phyloP scores from a whole-genome alignment of 1,140 invertebrate genomes.

The Rhopalosiphum maidis region DNA sequence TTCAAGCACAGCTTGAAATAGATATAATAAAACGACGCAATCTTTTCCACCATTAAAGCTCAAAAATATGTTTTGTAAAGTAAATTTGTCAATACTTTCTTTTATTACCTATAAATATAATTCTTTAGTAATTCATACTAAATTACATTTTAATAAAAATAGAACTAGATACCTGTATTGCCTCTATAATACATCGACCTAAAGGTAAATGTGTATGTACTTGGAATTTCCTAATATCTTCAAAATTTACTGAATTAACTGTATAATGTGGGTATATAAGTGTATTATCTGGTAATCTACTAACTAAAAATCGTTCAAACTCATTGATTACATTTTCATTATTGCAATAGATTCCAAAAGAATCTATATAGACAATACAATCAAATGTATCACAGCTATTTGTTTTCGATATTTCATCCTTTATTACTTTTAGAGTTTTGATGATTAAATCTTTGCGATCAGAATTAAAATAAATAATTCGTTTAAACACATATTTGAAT shows the following conservation, averaged over 20 bases:
- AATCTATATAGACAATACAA: slow-evolving; percentile 22
- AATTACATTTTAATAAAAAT: neutral
- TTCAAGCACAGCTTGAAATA: slow-evolving; percentile 72
- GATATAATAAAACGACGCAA: slow-evolving; percentile 88
- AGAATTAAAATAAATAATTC: slow-evolving; percentile 28
- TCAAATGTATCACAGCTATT: slow-evolving; percentile 10
- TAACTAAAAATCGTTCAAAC: slow-evolving; percentile 22
- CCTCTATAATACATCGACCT: slow-evolving; percentile 1
- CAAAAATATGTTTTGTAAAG: slow-evolving; percentile 78
- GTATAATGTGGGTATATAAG: slow-evolving; percentile 34
- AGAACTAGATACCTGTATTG: neutral
- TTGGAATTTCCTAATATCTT: slow-evolving; percentile 45
- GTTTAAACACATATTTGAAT: slow-evolving; percentile 47
- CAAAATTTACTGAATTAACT: slow-evolving; percentile 7
- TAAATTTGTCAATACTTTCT: slow-evolving; percentile 66
- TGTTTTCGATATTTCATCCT: slow-evolving; percentile 20
- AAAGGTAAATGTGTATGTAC: slow-evolving; percentile 18
- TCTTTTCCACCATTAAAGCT: slow-evolving; percentile 98
- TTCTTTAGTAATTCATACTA: neutral
- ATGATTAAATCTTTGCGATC: slow-evolving; percentile 29
- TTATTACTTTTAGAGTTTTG: slow-evolving; percentile 43
- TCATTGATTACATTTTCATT: slow-evolving; percentile 33
- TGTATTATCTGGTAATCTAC: slow-evolving; percentile 25
- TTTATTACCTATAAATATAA: slow-evolving; percentile 61
- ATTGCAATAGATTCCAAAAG: slow-evolving; percentile 11